Base-by-base conservation (phyloP, 2,888 invertebrate genomes). In the Teinopalpus imperialis region DNA sequence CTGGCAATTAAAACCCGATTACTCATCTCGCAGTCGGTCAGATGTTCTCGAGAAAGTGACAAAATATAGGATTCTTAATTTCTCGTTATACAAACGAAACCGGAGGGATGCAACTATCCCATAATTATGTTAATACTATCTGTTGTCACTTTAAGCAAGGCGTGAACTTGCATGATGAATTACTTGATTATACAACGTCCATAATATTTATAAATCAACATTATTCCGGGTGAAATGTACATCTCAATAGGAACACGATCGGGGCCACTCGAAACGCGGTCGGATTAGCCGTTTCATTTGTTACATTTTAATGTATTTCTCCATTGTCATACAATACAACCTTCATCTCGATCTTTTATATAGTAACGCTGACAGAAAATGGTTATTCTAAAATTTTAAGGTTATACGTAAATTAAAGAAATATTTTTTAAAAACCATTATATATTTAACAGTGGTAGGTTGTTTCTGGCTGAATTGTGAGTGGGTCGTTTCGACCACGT, bases 61-160 rank as follows among this genome's bases (percentile, higher is more conserved):
- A 16, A 16, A 16, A 36, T 26, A 26, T 36, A 36, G 9, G 36
- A 36, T 26, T 3, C 24, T 3, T 16, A n/a, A n/a, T n/a, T 34
- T 5, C 23, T 6, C 9, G 21, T 4, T 9, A 36, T 5, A 9
- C 12, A 14, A 6, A 21, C 14, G 9, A 13, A 36, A 7, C 13
- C 35, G 23, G 3, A 36, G 31, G 37, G 36, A 48, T 26, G 41
- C 14, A 13, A 24, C 36, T 35, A 35, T 48, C 36, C 57, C 57
- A 70, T 72, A 69, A 77, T 81, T 83, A 83, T 83, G 81, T 61
- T 63, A 81, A 83, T 81, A 37, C 16, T 13, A 30, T 49, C 50
- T 41, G 54, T 56, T 57, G 59, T 57, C 57, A 57, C 56, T 51
- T 20, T 37, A 50, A 20, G 57, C 71, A 63, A 68, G 74, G 74